Evolutionary conservation across 1,140 invertebrate species (phyloP).

Genomic region (Eriocheir sinensis): DNA sequence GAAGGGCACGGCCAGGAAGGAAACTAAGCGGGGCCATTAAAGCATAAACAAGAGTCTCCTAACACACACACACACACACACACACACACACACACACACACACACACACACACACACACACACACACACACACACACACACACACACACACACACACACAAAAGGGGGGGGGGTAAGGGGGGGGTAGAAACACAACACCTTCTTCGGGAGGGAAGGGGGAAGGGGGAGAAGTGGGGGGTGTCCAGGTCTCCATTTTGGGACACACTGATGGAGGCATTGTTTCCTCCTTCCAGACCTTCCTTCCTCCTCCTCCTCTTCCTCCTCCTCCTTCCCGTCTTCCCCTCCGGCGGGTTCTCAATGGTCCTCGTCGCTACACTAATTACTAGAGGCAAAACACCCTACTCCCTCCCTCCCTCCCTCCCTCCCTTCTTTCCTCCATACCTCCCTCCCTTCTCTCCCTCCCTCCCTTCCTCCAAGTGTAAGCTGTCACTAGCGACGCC

Average conservation of each 20-base stretch:
- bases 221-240: too few species aligned
- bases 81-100: too few species aligned
- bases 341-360: background rate
- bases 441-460: background rate
- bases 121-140: too few species aligned
- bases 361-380: background rate
- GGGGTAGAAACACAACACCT: too few species aligned
- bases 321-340: background rate
- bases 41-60: background rate
- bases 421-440: background rate
- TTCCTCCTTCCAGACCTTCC: background rate
- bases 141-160: too few species aligned
- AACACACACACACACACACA: background rate
- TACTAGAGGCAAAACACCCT: conserved; percentile 23
- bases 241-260: background rate
- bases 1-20: background rate
- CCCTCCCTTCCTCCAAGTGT: background rate
- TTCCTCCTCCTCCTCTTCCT: background rate
- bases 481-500: background rate
- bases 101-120: too few species aligned
- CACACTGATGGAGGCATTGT: background rate
- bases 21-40: background rate
- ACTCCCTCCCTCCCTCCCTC: background rate
- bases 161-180: too few species aligned
- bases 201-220: too few species aligned